Base-by-base conservation (phyloP, 2,113 vertebrate species). In the Beaufortia kweichowensis region DNA sequence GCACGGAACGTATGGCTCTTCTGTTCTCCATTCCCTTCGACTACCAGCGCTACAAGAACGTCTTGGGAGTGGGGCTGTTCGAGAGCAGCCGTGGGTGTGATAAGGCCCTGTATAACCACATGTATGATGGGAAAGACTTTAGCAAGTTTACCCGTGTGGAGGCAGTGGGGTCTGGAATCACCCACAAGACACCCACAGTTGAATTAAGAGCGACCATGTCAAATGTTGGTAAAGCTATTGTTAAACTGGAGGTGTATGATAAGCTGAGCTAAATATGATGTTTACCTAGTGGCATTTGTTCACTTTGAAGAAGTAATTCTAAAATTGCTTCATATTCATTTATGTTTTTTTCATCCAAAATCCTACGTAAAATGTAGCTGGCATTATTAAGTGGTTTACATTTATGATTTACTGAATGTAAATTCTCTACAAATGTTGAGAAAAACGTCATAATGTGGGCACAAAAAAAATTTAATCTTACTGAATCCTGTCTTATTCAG, bases 11-110 rank as follows among this genome's bases (percentile, higher is more conserved):
- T 41, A 4, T 90, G 62, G 88, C 87, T 74, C 48, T 91, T 72
- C 87, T 91, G 89, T 92, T 91, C 84, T 92, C 90, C 0, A 85
- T 92, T 62, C 89, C 91, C 59, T 90, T 71, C 12, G 89, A 92
- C 84, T 70, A 55, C 46, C 86, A 83, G 81, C 14, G 87, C 53
- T 90, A 89, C 79, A 87, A 88, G 63, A 92, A 91, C 82, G 77
- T 39, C 21, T 75, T 91, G 57, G 88, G 85, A 2, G 56, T 90
- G 6, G 91, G 91, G 0, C 11, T 89, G 53, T 71, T 90, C 0
- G 65, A 86, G 8, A 14, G 28, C 0, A 76, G 83, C 63, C 24
- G 17, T 0, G 83, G 57, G 50, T 91, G 91, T 9, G 88, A 92
- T 79, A 86, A 90, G 48, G 12, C 79, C 0, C 85, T 91, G 66